Percentiles rank a stretch among this genome's conserved stretches.
These are phyloP conservation scores for Isotomurus palustris DNA, from an alignment of 2,888 invertebrate genomes.

Conservation along the genomic window DNA sequence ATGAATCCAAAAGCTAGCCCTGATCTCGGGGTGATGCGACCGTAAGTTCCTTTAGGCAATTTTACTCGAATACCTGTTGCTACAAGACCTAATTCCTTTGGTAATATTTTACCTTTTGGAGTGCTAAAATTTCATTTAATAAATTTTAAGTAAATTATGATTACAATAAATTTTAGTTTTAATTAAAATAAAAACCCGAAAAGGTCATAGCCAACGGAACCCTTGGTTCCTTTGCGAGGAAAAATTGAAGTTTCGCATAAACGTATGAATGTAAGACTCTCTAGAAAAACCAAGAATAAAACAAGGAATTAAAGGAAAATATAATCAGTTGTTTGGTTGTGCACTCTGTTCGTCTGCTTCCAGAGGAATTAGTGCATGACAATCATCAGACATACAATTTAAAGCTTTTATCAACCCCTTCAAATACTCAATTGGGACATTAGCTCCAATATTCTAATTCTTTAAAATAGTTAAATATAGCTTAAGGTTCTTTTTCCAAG, in stretches of 20 bases:
- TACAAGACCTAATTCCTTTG: not conserved
- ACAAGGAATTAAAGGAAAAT: too few relatives aligned
- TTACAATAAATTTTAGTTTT: not conserved
- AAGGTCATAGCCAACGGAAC: not conserved
- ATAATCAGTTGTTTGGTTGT: too few relatives aligned
- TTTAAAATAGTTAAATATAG: not conserved
- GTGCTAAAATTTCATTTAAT: not conserved
- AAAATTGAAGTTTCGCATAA: too few relatives aligned
- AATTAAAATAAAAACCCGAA: not conserved
- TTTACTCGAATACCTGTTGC: not conserved
- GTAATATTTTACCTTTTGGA: not conserved
- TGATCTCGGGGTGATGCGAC: not conserved
- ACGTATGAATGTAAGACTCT: too few relatives aligned
- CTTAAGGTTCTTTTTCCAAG: conserved; percentile 1
- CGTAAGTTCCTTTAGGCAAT: not conserved
- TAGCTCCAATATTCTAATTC: too few relatives aligned
- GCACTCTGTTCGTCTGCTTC: too few relatives aligned
- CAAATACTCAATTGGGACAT: too few relatives aligned
- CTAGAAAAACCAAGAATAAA: too few relatives aligned
- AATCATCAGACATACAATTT: not conserved
- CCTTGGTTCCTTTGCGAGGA: too few relatives aligned
- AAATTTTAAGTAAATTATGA: not conserved
- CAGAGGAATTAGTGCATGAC: too few relatives aligned
- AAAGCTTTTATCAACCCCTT: too few relatives aligned
- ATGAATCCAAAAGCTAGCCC: not conserved